Evolutionary conservation across 2,888 invertebrate species (phyloP).

Genomic region (Polylopha cassiicola): DNA sequence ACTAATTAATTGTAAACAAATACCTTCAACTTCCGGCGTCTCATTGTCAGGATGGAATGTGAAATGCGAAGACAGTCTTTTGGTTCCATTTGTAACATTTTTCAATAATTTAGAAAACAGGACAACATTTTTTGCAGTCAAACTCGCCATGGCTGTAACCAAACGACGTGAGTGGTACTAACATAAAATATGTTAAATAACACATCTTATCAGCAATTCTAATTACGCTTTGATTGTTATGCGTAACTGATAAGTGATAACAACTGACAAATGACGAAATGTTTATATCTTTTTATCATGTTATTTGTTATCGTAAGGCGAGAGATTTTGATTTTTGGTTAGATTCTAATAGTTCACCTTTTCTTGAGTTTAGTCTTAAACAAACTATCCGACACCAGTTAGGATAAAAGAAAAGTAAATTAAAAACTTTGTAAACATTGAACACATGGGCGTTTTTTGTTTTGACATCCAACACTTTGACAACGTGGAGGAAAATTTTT

Average conservation of each 20-base stretch:
- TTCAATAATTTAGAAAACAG: slow-evolving; percentile 46
- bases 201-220: slow-evolving; percentile 67
- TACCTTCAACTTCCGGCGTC: slow-evolving; percentile 69
- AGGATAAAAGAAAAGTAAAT: no score
- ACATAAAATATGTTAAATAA: slow-evolving; percentile 48
- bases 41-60: slow-evolving; percentile 78
- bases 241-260: slow-evolving; percentile 18
- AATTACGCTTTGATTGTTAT: slow-evolving; percentile 54
- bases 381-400: no score
- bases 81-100: slow-evolving; percentile 49
- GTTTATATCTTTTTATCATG: slow-evolving; percentile 21
- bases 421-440: no score
- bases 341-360: no score
- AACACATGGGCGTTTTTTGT: no score
- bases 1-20: no score
- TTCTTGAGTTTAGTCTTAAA: no score
- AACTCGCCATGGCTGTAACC: slow-evolving; percentile 47
- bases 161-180: slow-evolving; percentile 20
- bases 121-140: slow-evolving; percentile 42
- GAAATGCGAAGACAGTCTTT: slow-evolving; percentile 76
- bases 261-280: slow-evolving; percentile 3
- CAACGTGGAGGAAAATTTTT: no score
- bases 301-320: no score
- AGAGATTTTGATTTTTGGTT: no score
- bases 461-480: no score